Evolutionary conservation across 2,888 invertebrate genomes (phyloP).

Genomic region (Drepanosiphum platanoidis): DNA sequence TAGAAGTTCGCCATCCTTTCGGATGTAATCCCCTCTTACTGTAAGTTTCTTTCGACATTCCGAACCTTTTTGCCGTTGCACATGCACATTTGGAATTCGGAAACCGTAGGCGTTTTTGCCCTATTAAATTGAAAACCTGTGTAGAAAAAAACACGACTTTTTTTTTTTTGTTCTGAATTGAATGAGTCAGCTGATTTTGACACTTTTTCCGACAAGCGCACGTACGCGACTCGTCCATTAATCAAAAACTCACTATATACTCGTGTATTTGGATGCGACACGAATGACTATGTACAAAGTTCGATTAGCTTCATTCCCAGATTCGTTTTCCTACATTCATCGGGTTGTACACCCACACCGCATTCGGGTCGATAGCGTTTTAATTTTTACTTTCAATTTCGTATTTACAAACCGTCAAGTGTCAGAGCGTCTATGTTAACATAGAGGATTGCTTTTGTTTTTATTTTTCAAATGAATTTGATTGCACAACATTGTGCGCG

Average conservation of each 20-base stretch:
- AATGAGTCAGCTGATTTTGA: conserved; percentile 60
- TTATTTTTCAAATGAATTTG: background rate
- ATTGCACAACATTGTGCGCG: background rate
- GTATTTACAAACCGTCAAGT: background rate
- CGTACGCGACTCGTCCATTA: conserved; percentile 47
- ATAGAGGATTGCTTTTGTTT: background rate
- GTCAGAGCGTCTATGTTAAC: background rate
- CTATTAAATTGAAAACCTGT: conserved; percentile 59
- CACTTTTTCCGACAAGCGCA: conserved; percentile 41
- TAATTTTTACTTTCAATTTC: background rate
- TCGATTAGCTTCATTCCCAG: conserved; percentile 40
- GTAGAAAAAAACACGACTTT: conserved; percentile 42
- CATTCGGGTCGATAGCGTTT: background rate
- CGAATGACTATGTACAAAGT: conserved; percentile 51
- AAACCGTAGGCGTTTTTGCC: conserved; percentile 51
- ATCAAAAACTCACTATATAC: conserved; percentile 42
- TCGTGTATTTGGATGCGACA: conserved; percentile 21
- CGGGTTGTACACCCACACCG: background rate
- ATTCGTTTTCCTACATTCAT: background rate
- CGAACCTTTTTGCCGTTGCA: conserved; percentile 58
- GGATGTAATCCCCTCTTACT: background rate
- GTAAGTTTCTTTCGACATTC: conserved; percentile 49
- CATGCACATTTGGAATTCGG: conserved; percentile 59
- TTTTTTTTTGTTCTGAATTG: conserved; percentile 13
- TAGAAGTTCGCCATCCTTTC: conserved; percentile 4